Percentiles rank a stretch among this genome's conserved stretches.
Evolutionary conservation across 2,888 invertebrate species (phyloP).

Genomic region (Ethmia dodecea): DNA sequence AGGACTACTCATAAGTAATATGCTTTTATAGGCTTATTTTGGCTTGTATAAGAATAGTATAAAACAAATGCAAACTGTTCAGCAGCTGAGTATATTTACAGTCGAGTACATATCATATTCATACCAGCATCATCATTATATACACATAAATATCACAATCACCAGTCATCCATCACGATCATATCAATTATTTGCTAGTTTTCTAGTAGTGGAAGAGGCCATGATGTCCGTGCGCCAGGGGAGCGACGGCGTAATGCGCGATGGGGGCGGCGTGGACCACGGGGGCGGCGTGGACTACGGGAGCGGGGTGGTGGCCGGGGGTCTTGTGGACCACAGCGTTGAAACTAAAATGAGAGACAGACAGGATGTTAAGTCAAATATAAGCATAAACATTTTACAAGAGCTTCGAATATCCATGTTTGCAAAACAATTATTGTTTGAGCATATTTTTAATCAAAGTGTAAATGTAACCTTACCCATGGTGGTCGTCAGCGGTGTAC

Average conservation of each 20-base stretch:
- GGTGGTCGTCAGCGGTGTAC: conserved; percentile 79
- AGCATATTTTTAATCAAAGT: too few relatives aligned
- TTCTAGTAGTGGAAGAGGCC: conserved; percentile 59
- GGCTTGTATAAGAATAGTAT: too few relatives aligned
- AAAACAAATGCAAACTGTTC: conserved; percentile 42
- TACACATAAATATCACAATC: conserved; percentile 77
- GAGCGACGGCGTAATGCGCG: conserved; percentile 37
- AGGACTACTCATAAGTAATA: too few relatives aligned
- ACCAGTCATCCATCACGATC: conserved; percentile 62
- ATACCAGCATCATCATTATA: conserved; percentile 46
- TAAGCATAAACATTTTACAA: too few relatives aligned
- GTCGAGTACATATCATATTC: conserved; percentile 53
- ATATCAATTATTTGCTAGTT: conserved; percentile 39
- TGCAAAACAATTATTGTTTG: neutral
- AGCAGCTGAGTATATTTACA: conserved; percentile 73
- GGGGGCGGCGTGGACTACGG: conserved; percentile 50
- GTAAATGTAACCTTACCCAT: conserved; percentile 75
- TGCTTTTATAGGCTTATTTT: too few relatives aligned
- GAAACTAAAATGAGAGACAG: conserved; percentile 65
- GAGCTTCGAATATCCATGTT: too few relatives aligned
- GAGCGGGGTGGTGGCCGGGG: conserved; percentile 66
- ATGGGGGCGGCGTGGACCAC: conserved; percentile 45
- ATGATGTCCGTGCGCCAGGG: conserved; percentile 61
- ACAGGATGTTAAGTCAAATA: too few relatives aligned
- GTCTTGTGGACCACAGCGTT: conserved; percentile 76